Evolutionary conservation across 2,113 vertebrate species (phyloP), one percentile per base, ranked within the genome.

Genomic region (Xenopus borealis): DNA sequence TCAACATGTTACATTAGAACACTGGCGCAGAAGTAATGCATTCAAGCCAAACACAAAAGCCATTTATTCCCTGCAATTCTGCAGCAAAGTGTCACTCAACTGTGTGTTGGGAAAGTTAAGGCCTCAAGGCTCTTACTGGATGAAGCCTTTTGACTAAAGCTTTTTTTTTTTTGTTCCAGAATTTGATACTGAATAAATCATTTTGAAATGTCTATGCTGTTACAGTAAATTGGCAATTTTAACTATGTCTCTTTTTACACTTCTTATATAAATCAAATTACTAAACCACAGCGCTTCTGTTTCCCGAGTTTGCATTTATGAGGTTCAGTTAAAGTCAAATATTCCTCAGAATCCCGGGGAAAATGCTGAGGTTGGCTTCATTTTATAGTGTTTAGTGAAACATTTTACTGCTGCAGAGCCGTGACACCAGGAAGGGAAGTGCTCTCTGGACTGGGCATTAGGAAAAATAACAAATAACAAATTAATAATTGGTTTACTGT

Each of bases 1-100:
- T 68, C 65, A 69, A 75, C 45, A 69, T 62, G 66, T 69, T 76
- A 69, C 58, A 69, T 63, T 76, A 45, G 44, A 69, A 45, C 17
- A 44, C 30, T 12, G 68, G 59, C 68, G 68, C 67, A 62, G 59
- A 69, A 73, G 69, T 64, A 50, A 44, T 63, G 40, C 68, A 53
- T 76, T 33, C 61, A 69, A 63, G 73, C 65, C 65, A 75, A 69
- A n/a, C 40, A 55, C 13, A 55, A n/a, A n/a, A 16, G 17, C 14
- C 14, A n/a, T 16, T 16, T 55, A 8, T 55, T n/a, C 53, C 53
- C 53, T 3, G 53, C 8, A 55, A 16, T 55, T n/a, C 53, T 55
- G 53, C 8, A 50, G 14, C 17, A 11, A 69, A 53, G 12, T 20
- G 23, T 7, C 23, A 6, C 63, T 77, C 7, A 20, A 0, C 63